Evolutionary conservation across 2,888 invertebrate genomes (phyloP).

Genomic region (Emmelina monodactyla): DNA sequence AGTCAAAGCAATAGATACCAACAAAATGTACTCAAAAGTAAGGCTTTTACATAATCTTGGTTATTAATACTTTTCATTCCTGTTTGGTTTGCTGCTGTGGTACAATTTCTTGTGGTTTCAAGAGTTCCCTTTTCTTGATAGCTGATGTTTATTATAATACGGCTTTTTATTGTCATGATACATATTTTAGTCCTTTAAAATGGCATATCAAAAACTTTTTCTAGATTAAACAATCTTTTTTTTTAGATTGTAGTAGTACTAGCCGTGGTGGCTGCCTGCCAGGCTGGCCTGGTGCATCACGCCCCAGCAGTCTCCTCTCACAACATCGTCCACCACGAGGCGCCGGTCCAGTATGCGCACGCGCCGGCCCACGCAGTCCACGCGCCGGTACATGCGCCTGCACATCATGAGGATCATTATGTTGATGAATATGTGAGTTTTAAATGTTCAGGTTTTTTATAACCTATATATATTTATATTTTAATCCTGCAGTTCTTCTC

Average conservation of each 20-base stretch:
- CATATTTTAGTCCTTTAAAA: no score
- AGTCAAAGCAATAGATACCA: slow-evolving; percentile 52
- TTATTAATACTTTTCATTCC: no score
- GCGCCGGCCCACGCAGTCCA: slow-evolving; percentile 23
- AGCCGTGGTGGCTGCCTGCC: slow-evolving; percentile 42
- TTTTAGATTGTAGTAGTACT: slow-evolving; percentile 37
- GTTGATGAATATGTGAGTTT: slow-evolving; percentile 54
- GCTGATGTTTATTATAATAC: no score
- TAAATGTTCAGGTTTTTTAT: no score
- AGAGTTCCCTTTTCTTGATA: no score
- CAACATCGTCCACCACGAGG: slow-evolving; percentile 50
- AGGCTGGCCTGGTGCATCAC: slow-evolving; percentile 47
- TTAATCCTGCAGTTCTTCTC: slow-evolving; percentile 2
- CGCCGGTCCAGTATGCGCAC: slow-evolving; percentile 40
- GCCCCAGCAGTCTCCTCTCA: slow-evolving; percentile 58
- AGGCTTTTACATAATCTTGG: slow-evolving; percentile 36
- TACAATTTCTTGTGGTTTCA: no score
- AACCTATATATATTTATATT: neutral
- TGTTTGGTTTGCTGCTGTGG: no score
- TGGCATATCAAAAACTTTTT: no score
- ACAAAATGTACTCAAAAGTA: slow-evolving; percentile 63
- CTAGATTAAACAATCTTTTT: slow-evolving; percentile 9
- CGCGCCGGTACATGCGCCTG: slow-evolving; percentile 18
- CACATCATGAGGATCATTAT: slow-evolving; percentile 41
- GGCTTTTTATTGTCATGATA: no score